Percentiles rank a stretch among this genome's conserved stretches.
Evolutionary conservation across 2,797 vertebrate species (phyloP).

Genomic region (Scleropages formosus): DNA sequence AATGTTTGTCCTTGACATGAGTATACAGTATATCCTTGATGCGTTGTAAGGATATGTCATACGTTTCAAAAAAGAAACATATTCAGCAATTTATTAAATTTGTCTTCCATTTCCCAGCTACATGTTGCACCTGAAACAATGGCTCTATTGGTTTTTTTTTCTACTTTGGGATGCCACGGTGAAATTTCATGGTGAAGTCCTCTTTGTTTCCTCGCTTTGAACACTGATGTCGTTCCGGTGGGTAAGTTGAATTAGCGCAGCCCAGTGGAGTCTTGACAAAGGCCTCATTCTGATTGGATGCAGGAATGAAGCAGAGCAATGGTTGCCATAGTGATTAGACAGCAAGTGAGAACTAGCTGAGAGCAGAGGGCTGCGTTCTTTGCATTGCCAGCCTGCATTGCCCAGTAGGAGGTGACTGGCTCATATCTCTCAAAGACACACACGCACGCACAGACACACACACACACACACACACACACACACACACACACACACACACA

Average conservation of each 20-base stretch:
- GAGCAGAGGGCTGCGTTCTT: slow-evolving; percentile 57
- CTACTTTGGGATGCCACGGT: slow-evolving; percentile 55
- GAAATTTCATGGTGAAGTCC: slow-evolving; percentile 54
- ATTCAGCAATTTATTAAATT: neutral
- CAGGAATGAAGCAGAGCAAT: slow-evolving; percentile 60
- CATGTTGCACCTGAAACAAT: slow-evolving; percentile 43
- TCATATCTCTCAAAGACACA: slow-evolving; percentile 21
- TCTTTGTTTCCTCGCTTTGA: slow-evolving; percentile 67
- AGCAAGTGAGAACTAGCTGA: slow-evolving; percentile 64
- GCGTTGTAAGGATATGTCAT: slow-evolving; percentile 24
- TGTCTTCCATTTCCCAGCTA: slow-evolving; percentile 48
- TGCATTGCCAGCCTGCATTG: slow-evolving; percentile 58
- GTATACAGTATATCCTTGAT: slow-evolving; percentile 31
- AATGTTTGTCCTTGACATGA: neutral
- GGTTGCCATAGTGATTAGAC: slow-evolving; percentile 77
- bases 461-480: slow-evolving; percentile 34
- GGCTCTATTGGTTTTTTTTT: neutral
- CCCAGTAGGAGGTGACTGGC: slow-evolving; percentile 42
- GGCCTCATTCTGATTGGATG: slow-evolving; percentile 77
- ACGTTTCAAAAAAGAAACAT: slow-evolving; percentile 43
- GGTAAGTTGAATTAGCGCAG: slow-evolving; percentile 75
- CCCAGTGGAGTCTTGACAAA: slow-evolving; percentile 77
- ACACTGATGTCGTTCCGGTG: slow-evolving; percentile 64
- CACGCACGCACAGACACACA: slow-evolving; percentile 33
- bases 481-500: slow-evolving; percentile 34